Base-by-base conservation (phyloP, 2,888 invertebrate species). In the Zhengitettix transpicula region DNA sequence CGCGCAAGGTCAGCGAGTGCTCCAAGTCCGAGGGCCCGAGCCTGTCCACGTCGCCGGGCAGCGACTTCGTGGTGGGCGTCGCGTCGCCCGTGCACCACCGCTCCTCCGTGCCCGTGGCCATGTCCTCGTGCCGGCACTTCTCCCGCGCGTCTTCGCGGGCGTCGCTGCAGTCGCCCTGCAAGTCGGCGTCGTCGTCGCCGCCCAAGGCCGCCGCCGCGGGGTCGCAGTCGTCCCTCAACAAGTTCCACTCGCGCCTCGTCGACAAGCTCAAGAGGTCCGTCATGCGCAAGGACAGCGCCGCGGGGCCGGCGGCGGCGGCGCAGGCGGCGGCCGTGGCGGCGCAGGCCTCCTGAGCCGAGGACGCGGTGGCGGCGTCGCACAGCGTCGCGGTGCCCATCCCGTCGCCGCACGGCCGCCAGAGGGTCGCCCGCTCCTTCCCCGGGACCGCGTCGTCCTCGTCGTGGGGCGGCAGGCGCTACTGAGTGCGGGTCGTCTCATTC, bases 231-330 rank as follows among this genome's bases (percentile, higher is more conserved):
- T 81, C 82, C 67, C 72, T 86, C 64, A 86, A 87, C 73, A 87
- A 87, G 76, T 88, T 88, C 73, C 87, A 88, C 78, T 84, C 79
- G 74, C 80, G 86, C 70, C 78, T 88, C 71, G 82, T 89, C 72
- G 87, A 88, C 75, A 87, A 87, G 74, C 73, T 89, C 73, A 84
- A 84, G 76, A 78, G 82, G 64, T 84, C 86, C 65, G 75, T 88
- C 69, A 80, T 81, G 66, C 80, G 74, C 66, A 77, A 75, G 61
- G 77, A 78, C 65, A 56, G 61, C n/a, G 62, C 64, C 42, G 58
- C 60, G 14, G 61, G 60, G 66, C 78, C 78, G 56, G 74, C 77
- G 61, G 77, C 73, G 41, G 69, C 71, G 61, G 75, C 74, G 63
- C 71, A 70, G 73, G 77, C 72, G 70, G 71, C 63, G 66, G 78